Evolutionary conservation across 2,113 vertebrate genomes (phyloP).

Genomic region (Chaetura pelagica): DNA sequence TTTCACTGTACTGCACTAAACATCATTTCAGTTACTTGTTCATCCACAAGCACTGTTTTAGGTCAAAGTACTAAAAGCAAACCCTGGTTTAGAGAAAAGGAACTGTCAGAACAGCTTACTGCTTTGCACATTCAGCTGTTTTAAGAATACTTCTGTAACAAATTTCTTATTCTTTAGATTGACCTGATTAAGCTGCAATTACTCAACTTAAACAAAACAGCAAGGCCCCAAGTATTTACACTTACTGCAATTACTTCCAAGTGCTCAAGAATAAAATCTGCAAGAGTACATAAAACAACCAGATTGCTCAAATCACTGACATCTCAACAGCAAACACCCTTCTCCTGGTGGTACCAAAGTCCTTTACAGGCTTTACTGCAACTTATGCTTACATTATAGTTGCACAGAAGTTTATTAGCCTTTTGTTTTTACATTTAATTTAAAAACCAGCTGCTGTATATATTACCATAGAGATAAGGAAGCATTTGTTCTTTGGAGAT

Average conservation of each 20-base stretch:
- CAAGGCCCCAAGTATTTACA: background rate
- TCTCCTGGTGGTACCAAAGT: background rate
- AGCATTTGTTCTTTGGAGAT: background rate
- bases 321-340: background rate
- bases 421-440: background rate
- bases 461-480: background rate
- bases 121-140: background rate
- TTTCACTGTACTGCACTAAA: background rate
- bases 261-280: background rate
- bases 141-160: background rate
- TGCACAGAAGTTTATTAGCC: background rate
- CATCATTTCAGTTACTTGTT: background rate
- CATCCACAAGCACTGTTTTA: background rate
- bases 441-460: background rate
- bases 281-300: background rate
- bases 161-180: background rate
- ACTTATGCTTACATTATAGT: background rate
- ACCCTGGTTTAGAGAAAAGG: background rate
- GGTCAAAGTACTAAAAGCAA: background rate
- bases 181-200: background rate
- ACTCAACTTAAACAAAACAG: background rate
- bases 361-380: background rate
- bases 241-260: background rate
- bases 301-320: background rate
- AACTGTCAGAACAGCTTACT: background rate